phyloP scores from a whole-genome alignment of 92 coral and sea anemone species.

The Blastomussa wellsi region DNA sequence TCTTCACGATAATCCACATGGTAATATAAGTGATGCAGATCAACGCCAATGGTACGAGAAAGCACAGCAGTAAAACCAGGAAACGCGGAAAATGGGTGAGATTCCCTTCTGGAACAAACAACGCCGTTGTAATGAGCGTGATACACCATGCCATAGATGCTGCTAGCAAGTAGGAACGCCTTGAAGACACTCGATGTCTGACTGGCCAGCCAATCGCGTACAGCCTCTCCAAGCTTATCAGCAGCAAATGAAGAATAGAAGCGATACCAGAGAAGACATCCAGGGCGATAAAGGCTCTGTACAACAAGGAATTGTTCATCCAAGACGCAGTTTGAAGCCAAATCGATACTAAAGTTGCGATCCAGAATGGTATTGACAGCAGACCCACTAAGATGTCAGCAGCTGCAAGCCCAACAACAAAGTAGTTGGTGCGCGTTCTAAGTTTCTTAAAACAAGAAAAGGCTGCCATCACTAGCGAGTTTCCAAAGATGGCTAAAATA shows the following conservation, averaged over 20 bases:
- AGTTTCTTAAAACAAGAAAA: conserved; percentile 23
- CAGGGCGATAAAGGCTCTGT: conserved; percentile 58
- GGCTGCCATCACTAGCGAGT: conserved; percentile 20
- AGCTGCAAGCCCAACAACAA: conserved; percentile 32
- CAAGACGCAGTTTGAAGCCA: conserved; percentile 61
- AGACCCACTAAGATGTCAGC: conserved; percentile 29
- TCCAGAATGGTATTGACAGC: conserved; percentile 44
- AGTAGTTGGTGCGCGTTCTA: conserved; percentile 25
- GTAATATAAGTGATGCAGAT: conserved; percentile 53
- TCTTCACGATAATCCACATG: conserved; percentile 56
- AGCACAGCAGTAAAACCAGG: conserved; percentile 48
- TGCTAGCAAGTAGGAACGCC: conserved; percentile 46
- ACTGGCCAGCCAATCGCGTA: conserved; percentile 82
- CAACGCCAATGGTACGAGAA: conserved; percentile 45
- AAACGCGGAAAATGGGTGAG: conserved; percentile 50
- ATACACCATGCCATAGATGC: conserved; percentile 46
- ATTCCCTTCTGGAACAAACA: conserved; percentile 49
- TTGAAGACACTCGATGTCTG: conserved; percentile 59
- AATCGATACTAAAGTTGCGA: conserved; percentile 57
- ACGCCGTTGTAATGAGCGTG: conserved; percentile 34
- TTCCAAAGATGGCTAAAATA: conserved; percentile 15
- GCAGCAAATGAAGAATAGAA: conserved; percentile 64
- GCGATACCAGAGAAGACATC: conserved; percentile 68
- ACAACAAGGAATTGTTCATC: conserved; percentile 46
- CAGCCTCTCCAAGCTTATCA: conserved; percentile 63